Percentiles rank a stretch among this genome's conserved stretches.
phyloP scores from a whole-genome alignment of 2,888 invertebrate genomes.

The Andrena praecox region DNA sequence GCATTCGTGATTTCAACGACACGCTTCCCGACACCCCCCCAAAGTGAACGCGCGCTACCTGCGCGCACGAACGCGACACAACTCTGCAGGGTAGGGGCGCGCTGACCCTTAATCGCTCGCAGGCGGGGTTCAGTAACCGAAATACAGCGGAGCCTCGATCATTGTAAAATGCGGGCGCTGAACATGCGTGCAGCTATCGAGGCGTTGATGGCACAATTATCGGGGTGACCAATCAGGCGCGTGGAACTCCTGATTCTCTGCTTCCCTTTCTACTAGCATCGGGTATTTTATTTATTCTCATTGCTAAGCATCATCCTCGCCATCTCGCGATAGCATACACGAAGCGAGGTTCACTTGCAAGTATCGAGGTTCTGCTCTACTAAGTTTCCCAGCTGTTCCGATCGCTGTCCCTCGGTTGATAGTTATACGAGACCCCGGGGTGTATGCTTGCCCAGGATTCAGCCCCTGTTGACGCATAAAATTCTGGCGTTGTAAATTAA shows the following conservation, averaged over 20 bases:
- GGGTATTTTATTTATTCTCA: no score
- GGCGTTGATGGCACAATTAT: no score
- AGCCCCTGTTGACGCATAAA: slow-evolving; percentile 5
- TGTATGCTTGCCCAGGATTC: slow-evolving; percentile 27
- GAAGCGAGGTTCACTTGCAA: no score
- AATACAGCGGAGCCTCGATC: slow-evolving; percentile 9
- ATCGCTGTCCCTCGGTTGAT: background rate
- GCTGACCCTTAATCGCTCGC: no score
- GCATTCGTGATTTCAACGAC: slow-evolving; percentile 40
- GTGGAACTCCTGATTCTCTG: no score
- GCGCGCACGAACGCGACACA: background rate
- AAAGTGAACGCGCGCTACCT: background rate
- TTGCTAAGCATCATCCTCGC: no score
- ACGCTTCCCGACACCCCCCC: background rate
- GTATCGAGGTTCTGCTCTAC: no score
- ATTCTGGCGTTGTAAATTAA: slow-evolving; percentile 36
- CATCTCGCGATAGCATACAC: no score
- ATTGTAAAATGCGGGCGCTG: no score
- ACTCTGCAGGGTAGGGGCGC: background rate
- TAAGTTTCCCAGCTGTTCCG: background rate
- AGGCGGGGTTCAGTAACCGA: slow-evolving; percentile 31
- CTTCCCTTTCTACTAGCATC: no score
- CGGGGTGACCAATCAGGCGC: no score
- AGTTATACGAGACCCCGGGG: background rate
- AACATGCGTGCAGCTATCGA: no score